Conservation (phyloP, 1,140 invertebrate genomes). For the Anadara kagoshimensis region DNA sequence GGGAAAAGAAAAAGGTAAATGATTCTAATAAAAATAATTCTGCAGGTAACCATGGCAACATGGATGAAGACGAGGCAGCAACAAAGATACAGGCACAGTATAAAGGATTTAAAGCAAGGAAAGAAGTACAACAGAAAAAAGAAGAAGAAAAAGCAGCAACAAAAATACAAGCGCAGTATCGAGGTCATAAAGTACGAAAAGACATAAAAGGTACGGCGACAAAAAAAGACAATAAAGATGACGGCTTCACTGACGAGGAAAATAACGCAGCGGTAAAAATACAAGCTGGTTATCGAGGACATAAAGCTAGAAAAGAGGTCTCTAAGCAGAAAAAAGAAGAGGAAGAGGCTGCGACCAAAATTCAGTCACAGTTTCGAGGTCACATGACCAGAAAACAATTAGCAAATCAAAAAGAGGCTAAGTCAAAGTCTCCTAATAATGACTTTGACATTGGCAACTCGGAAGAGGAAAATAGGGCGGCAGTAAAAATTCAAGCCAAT, state of each 20-base stretch:
- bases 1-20: background rate
- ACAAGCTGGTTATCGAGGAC: conserved; percentile 83
- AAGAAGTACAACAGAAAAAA: conserved; percentile 6
- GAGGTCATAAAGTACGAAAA: conserved; percentile 83
- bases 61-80: conserved; percentile 72
- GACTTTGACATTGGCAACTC: background rate
- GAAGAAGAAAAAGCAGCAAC: conserved; percentile 77
- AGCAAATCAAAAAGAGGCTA: conserved; percentile 15
- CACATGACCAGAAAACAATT: conserved; percentile 81
- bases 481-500: conserved; percentile 83
- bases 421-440: conserved; percentile 2
- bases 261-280: conserved; percentile 82
- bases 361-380: conserved; percentile 82
- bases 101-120: conserved; percentile 77
- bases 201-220: conserved; percentile 69
- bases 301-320: conserved; percentile 74
- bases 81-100: conserved; percentile 82
- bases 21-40: background rate
- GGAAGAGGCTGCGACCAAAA: conserved; percentile 77
- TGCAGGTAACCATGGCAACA: background rate
- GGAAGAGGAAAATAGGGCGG: conserved; percentile 74
- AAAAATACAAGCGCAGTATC: conserved; percentile 84
- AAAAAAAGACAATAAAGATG: conserved; percentile 15
- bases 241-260: conserved; percentile 15
- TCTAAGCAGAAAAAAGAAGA: conserved; percentile 70